Conservation (phyloP, 2,888 invertebrate species). For the Drosophila mettleri region DNA sequence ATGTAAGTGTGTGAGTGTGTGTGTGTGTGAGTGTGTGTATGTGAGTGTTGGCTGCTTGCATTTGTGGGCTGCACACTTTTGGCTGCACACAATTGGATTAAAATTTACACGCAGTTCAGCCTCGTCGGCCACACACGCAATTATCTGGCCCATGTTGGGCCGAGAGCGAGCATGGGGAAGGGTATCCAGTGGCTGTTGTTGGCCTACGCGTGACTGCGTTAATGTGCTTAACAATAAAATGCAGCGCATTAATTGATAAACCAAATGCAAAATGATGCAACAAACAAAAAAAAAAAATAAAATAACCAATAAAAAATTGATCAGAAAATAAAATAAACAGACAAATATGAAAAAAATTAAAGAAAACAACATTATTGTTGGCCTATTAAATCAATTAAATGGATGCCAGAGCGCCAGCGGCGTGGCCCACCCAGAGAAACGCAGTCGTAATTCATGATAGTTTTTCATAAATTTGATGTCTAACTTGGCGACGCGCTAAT, state of each 20-base stretch:
- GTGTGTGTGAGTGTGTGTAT: conserved; percentile 18
- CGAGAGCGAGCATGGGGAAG: conserved; percentile 5
- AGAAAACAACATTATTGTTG: conserved; percentile 6
- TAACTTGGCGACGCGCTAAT: conserved; percentile 61
- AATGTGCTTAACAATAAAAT: conserved; percentile 81
- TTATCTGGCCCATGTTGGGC: conserved; percentile 61
- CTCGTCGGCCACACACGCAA: conserved; percentile 70
- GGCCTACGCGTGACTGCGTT: conserved; percentile 74
- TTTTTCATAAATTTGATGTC: conserved; percentile 62
- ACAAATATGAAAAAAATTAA: background rate
- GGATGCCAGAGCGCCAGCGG: conserved; percentile 16
- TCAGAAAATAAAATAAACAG: conserved; percentile 11
- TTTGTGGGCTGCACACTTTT: conserved; percentile 65
- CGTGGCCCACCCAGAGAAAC: conserved; percentile 36
- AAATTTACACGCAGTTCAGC: conserved; percentile 77
- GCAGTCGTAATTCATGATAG: conserved; percentile 42
- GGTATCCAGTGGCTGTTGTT: conserved; percentile 28
- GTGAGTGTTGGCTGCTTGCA: conserved; percentile 49
- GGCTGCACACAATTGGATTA: conserved; percentile 81
- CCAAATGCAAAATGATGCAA: conserved; percentile 60
- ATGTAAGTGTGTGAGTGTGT: conserved; percentile 31
- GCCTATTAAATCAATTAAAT: conserved; percentile 69
- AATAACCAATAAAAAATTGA: conserved; percentile 11
- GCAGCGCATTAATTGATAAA: conserved; percentile 79
- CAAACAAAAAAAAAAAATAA: conserved; percentile 11